Percentiles rank a stretch among this genome's conserved stretches.
phyloP scores from a whole-genome alignment of 2,888 invertebrate genomes.

The Bibio marci region DNA sequence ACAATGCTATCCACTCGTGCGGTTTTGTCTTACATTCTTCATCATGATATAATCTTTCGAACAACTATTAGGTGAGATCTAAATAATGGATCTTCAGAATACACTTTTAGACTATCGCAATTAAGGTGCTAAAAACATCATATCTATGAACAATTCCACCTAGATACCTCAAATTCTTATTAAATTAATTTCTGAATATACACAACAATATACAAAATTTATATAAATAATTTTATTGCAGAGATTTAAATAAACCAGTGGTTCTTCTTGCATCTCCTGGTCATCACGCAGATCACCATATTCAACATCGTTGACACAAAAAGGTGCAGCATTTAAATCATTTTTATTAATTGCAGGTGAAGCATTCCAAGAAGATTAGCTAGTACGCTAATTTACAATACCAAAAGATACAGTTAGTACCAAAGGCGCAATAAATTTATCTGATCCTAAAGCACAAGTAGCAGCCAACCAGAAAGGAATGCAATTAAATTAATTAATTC shows the following conservation, averaged over 20 bases:
- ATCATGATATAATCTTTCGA: too few relatives aligned
- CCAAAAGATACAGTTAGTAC: constrained; percentile 41
- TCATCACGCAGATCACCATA: constrained; percentile 97
- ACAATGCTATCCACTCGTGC: too few relatives aligned
- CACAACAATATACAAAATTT: too few relatives aligned
- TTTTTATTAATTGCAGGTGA: constrained; percentile 76
- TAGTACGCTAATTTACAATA: constrained; percentile 51
- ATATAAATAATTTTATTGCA: too few relatives aligned
- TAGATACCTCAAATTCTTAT: too few relatives aligned
- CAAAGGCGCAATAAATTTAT: constrained; percentile 75
- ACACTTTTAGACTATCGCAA: too few relatives aligned
- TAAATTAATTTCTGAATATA: too few relatives aligned
- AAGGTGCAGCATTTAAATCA: constrained; percentile 89
- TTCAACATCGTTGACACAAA: constrained; percentile 69
- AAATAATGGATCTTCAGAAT: too few relatives aligned
- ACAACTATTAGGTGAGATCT: too few relatives aligned
- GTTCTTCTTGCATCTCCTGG: constrained; percentile 97
- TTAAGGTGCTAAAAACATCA: too few relatives aligned
- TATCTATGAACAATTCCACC: too few relatives aligned
- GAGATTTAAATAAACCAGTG: constrained; percentile 47
- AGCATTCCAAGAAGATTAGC: constrained; percentile 51
- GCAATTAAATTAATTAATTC: constrained; percentile 68
- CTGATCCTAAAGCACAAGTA: constrained; percentile 92
- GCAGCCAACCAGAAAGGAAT: constrained; percentile 90
- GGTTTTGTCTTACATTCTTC: too few relatives aligned